phyloP scores from a whole-genome alignment of 1,140 invertebrate genomes.

The Popillia japonica region DNA sequence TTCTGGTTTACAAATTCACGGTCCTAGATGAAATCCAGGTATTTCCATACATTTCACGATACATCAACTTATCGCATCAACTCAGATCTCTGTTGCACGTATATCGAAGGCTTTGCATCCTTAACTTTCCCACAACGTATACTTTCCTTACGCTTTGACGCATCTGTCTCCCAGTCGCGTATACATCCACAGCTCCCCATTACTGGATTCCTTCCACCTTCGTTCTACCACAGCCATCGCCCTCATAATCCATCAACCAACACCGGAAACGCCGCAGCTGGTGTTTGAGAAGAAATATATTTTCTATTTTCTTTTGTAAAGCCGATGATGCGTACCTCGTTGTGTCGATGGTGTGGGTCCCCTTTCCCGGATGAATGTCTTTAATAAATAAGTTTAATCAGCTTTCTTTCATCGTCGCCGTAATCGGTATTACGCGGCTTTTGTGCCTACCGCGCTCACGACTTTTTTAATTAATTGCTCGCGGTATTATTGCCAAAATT shows the following conservation, averaged over 20 bases:
- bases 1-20: no score
- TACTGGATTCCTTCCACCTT: not conserved
- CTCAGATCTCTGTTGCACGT: no score
- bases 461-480: constrained; percentile 19
- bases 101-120: no score
- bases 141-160: not conserved
- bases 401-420: constrained; percentile 3
- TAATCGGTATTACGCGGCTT: constrained; percentile 14
- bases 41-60: no score
- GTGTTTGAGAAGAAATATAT: constrained; percentile 39
- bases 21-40: no score
- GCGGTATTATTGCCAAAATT: constrained; percentile 14
- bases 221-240: not conserved
- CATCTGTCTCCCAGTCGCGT: not conserved
- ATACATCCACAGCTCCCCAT: not conserved
- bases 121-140: not conserved
- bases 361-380: constrained; percentile 18
- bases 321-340: not conserved
- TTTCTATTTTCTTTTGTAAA: constrained; percentile 40
- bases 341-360: not conserved
- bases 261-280: constrained; percentile 32
- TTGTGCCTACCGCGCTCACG: not conserved
- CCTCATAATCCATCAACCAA: constrained; percentile 35
- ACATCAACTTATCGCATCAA: no score
- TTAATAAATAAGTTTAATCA: constrained; percentile 20